Conservation (phyloP, 1,140 invertebrate genomes). For the Drosophila pachea region DNA sequence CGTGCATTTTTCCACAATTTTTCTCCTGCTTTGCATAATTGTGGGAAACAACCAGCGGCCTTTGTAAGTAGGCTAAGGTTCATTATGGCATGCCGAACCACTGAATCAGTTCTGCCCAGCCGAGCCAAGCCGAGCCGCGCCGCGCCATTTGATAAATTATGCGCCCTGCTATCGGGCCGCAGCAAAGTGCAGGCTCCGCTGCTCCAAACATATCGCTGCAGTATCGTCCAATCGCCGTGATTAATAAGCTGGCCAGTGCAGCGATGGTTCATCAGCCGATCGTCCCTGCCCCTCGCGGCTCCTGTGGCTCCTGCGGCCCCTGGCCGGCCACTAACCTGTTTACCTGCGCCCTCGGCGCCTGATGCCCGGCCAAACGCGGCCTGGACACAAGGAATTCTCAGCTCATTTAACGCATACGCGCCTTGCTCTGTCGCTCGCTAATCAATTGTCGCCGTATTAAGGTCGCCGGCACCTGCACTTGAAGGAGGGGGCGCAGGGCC, state of each 20-base stretch:
- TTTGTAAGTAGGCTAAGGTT: slow-evolving; percentile 74
- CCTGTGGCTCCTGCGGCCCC: neutral
- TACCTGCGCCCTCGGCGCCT: slow-evolving; percentile 64
- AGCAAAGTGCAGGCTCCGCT: slow-evolving; percentile 53
- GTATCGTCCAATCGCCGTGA: slow-evolving; percentile 65
- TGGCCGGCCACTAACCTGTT: slow-evolving; percentile 39
- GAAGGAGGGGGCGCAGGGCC: neutral
- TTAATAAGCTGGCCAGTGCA: slow-evolving; percentile 53
- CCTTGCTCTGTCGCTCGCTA: slow-evolving; percentile 61
- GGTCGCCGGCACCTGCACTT: slow-evolving; percentile 39
- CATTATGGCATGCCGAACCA: slow-evolving; percentile 68
- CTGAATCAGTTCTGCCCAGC: slow-evolving; percentile 47
- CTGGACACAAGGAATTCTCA: slow-evolving; percentile 26
- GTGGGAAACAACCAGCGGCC: slow-evolving; percentile 75
- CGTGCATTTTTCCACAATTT: slow-evolving; percentile 45
- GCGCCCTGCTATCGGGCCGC: slow-evolving; percentile 51
- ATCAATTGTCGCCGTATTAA: slow-evolving; percentile 73
- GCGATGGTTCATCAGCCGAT: slow-evolving; percentile 21
- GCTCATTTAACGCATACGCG: slow-evolving; percentile 63
- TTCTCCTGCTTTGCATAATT: slow-evolving; percentile 71
- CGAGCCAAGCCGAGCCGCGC: neutral
- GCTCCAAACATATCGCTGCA: slow-evolving; percentile 45
- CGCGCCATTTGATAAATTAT: slow-evolving; percentile 71
- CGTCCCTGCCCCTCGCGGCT: neutral
- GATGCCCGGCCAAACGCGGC: slow-evolving; percentile 36